Conservation (phyloP, 1,140 invertebrate genomes). For the Drosophila dunni region DNA sequence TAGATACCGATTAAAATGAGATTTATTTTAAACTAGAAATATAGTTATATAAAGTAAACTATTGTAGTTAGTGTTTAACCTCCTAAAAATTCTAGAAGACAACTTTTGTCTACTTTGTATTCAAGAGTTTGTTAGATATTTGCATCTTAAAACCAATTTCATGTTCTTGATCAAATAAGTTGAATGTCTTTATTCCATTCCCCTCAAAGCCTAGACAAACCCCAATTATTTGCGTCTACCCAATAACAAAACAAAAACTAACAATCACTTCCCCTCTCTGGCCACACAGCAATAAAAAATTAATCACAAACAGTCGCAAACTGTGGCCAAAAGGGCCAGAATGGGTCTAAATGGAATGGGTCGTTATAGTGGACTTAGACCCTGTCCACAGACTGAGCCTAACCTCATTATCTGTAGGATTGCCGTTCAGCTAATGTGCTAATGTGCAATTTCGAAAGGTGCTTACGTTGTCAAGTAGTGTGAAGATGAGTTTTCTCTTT, state of each 20-base stretch:
- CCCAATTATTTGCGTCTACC: constrained; percentile 40
- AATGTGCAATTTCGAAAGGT: constrained; percentile 81
- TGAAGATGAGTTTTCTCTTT: constrained; percentile 62
- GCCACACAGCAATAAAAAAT: constrained; percentile 66
- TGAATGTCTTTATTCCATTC: too few relatives aligned
- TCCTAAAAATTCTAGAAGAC: too few relatives aligned
- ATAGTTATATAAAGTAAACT: too few relatives aligned
- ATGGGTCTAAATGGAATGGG: constrained; percentile 11
- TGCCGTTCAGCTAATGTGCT: constrained; percentile 71
- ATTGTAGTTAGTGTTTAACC: too few relatives aligned
- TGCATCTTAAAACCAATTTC: too few relatives aligned
- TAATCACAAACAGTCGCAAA: constrained; percentile 61
- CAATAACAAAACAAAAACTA: constrained; percentile 20
- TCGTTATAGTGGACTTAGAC: neutral
- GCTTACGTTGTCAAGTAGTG: constrained; percentile 84
- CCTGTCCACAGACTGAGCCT: neutral
- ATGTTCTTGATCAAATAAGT: too few relatives aligned
- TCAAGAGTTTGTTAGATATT: too few relatives aligned
- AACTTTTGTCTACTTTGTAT: too few relatives aligned
- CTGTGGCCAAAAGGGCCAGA: constrained; percentile 26
- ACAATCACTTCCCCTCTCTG: constrained; percentile 24
- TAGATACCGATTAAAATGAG: neutral
- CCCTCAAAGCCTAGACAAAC: constrained; percentile 23
- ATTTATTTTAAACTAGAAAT: too few relatives aligned
- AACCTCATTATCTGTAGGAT: constrained; percentile 43